These are phyloP conservation scores for Iselma pallidipennis DNA, from an alignment of 2,888 invertebrate genomes.

Conservation along the genomic window DNA sequence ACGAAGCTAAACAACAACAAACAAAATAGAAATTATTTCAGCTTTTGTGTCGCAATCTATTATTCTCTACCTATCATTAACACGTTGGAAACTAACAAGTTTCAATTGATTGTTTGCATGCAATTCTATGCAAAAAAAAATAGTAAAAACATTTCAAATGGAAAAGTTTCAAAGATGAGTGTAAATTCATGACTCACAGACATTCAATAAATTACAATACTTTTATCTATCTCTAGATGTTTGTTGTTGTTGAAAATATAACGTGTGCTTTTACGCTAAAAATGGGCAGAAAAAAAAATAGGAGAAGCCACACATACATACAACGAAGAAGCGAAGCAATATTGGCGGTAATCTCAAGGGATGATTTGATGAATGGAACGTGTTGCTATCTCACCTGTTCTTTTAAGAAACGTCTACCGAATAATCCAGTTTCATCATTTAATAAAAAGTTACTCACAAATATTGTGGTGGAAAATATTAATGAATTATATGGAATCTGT, in stretches of 20 bases:
- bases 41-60: neutral
- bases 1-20: neutral
- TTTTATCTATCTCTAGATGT: neutral
- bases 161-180: neutral
- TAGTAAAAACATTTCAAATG: neutral
- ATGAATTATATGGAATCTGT: conserved; percentile 2
- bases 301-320: neutral
- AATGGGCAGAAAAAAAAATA: neutral
- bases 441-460: conserved; percentile 11
- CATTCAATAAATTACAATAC: neutral
- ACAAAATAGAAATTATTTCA: neutral
- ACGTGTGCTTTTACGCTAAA: neutral
- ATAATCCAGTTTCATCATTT: conserved; percentile 13
- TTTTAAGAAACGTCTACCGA: neutral
- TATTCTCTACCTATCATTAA: neutral
- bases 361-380: conserved; percentile 20
- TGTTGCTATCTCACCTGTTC: conserved; percentile 15
- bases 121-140: no score
- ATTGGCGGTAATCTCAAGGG: conserved; percentile 10
- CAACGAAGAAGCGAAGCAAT: conserved; percentile 7
- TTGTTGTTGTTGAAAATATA: neutral
- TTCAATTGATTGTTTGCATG: neutral
- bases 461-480: conserved; percentile 13
- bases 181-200: neutral
- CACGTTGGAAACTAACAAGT: neutral